A percentile compares a stretch with the other conserved stretches of the same genome.
These are phyloP conservation scores for Erebia epiphron DNA, from an alignment of 2,888 invertebrate species.

Conservation along the genomic window DNA sequence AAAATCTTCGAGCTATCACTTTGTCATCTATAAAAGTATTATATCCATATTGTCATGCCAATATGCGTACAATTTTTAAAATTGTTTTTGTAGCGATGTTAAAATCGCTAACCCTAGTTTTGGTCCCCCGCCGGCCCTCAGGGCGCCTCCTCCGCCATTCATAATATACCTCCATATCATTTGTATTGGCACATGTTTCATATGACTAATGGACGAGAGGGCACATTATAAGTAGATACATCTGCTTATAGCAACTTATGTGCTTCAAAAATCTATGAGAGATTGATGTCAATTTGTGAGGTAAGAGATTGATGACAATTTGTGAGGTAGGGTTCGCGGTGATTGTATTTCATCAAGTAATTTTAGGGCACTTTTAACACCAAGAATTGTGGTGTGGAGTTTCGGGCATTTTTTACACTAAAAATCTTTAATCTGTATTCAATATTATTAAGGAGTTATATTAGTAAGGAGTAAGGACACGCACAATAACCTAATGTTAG, in stretches of 20 bases:
- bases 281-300: conserved; percentile 37
- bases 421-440: too few species aligned
- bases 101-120: conserved; percentile 15
- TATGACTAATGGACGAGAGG: conserved; percentile 77
- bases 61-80: too few species aligned
- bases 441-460: too few species aligned
- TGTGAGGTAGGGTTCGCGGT: background rate
- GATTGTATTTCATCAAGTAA: background rate
- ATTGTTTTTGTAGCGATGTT: background rate
- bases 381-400: too few species aligned
- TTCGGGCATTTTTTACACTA: too few species aligned
- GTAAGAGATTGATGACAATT: conserved; percentile 37
- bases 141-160: conserved; percentile 69
- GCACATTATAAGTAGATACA: conserved; percentile 63
- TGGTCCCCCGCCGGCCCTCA: conserved; percentile 40
- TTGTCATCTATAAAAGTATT: too few species aligned
- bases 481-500: too few species aligned
- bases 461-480: too few species aligned
- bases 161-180: conserved; percentile 79
- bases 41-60: too few species aligned
- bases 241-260: conserved; percentile 63
- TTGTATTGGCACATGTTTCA: conserved; percentile 83
- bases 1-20: too few species aligned
- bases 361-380: too few species aligned
- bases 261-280: conserved; percentile 43